Evolutionary conservation across 2,888 invertebrate species (phyloP), one percentile per base, ranked within the genome.

Genomic region (Nebria salina): DNA sequence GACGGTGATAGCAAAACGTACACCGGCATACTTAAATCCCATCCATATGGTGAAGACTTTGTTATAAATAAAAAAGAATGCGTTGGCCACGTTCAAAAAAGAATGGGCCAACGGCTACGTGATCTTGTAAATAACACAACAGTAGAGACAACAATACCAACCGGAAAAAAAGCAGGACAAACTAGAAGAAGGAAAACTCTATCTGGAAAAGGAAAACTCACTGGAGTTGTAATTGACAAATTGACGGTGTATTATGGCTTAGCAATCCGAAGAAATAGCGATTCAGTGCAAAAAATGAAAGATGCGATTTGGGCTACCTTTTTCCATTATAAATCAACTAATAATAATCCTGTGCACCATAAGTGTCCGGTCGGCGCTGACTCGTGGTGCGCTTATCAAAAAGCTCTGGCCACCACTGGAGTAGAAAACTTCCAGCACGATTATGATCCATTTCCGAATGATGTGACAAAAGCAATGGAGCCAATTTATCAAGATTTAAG

Each of bases 401-500:
- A 75, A 83, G 83, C 83, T 77, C 65, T 73, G 77, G 84, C 84
- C 77, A 72, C 73, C 72, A 80, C 79, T 64, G 26, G 68, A 76
- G 75, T 81, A 76, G 13, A 74, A 54, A 65, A 66, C 15, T 84
- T 79, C 77, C 81, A 83, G 72, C 83, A 83, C 74, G 68, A 20
- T 26, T 75, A 83, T 70, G 78, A 41, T 74, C 82, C 84, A 42
- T 82, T 85, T 75, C 84, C 83, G 26, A 54, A 74, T 13, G 82
- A 82, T 64, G 83, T 84, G 79, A 76, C 80, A 25, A 73, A 15
- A 20, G 85, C 84, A 15, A 84, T 86, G 15, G 83, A 84, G 34
- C 85, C 85, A 6, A 85, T 86, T 79, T 86, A 86, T 82, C 84
- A 85, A 84, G 85, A 86, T 83, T 85, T 87, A 26, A 86, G 85